These are phyloP conservation scores for Drosophila melanica DNA, from an alignment of 1,140 invertebrate species.

Conservation along the genomic window DNA sequence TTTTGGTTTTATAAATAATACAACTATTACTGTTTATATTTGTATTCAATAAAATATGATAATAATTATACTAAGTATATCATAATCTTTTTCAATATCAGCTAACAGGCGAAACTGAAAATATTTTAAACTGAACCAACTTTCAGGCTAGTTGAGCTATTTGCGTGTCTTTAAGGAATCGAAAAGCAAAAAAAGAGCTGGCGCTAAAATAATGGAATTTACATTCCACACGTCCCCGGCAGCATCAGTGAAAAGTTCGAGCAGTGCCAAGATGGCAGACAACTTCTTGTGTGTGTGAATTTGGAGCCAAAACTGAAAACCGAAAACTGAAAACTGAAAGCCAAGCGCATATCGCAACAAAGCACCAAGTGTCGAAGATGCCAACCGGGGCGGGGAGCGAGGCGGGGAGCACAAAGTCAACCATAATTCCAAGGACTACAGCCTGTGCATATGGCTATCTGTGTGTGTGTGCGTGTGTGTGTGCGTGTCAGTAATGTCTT, in stretches of 20 bases:
- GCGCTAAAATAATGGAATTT: conserved; percentile 12
- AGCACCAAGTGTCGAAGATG: conserved; percentile 48
- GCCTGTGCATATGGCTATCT: not conserved
- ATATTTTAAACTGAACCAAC: conserved; percentile 1
- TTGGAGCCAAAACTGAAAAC: conserved; percentile 33
- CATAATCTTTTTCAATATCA: no score
- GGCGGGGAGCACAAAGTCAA: conserved; percentile 17
- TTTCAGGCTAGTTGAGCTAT: not conserved
- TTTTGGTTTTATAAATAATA: not conserved
- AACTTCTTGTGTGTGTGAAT: conserved; percentile 32
- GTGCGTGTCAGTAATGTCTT: conserved; percentile 41
- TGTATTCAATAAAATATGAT: no score
- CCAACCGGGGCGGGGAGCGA: conserved; percentile 3
- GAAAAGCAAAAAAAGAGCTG: not conserved
- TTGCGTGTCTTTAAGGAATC: conserved; percentile 8
- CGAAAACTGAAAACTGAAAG: conserved; percentile 32
- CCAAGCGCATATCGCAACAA: conserved; percentile 42
- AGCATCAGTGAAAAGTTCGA: conserved; percentile 20
- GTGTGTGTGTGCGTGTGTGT: conserved; percentile 6
- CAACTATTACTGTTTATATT: no score
- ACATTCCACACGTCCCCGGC: not conserved
- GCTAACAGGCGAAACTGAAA: not conserved
- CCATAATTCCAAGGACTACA: conserved; percentile 33
- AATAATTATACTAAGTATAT: no score
- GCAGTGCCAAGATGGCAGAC: conserved; percentile 23